Percentiles rank a stretch among this genome's conserved stretches.
Conservation (phyloP, 2,797 vertebrate genomes). For the Danio kyathit region DNA sequence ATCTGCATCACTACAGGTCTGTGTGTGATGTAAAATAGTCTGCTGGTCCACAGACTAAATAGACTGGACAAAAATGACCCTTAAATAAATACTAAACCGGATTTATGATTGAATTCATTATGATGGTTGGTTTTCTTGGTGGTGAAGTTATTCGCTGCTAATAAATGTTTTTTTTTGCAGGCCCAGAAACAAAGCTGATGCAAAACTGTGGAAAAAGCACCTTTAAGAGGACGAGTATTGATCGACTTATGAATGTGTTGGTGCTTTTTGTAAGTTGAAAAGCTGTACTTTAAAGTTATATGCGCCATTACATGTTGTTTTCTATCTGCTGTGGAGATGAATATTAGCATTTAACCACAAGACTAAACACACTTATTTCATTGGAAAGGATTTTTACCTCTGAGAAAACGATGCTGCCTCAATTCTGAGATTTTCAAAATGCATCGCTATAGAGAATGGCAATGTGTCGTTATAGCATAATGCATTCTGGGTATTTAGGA, state of each 20-base stretch:
- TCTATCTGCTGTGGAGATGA: too few species aligned
- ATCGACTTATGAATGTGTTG: conserved; percentile 92
- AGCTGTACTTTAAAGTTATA: too few species aligned
- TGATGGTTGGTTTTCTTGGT: neutral
- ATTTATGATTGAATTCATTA: conserved; percentile 4
- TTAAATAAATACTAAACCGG: neutral
- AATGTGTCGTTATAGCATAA: too few species aligned
- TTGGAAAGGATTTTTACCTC: too few species aligned
- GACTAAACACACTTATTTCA: too few species aligned
- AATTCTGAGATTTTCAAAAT: too few species aligned
- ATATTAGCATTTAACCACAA: too few species aligned
- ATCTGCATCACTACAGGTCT: neutral
- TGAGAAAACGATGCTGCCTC: too few species aligned
- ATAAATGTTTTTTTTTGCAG: conserved; percentile 74
- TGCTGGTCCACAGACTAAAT: neutral
- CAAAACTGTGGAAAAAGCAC: conserved; percentile 92
- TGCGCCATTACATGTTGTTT: too few species aligned
- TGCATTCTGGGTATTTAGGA: too few species aligned
- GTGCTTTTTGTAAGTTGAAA: conserved; percentile 88
- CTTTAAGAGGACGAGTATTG: conserved; percentile 93
- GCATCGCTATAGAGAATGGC: too few species aligned
- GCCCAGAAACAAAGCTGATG: conserved; percentile 96
- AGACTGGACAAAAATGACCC: conserved; percentile 4
- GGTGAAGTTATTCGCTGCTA: neutral
- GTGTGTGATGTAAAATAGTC: neutral